These are phyloP conservation scores for Scaptomyza flava DNA, from an alignment of 2,888 invertebrate genomes.

Conservation along the genomic window DNA sequence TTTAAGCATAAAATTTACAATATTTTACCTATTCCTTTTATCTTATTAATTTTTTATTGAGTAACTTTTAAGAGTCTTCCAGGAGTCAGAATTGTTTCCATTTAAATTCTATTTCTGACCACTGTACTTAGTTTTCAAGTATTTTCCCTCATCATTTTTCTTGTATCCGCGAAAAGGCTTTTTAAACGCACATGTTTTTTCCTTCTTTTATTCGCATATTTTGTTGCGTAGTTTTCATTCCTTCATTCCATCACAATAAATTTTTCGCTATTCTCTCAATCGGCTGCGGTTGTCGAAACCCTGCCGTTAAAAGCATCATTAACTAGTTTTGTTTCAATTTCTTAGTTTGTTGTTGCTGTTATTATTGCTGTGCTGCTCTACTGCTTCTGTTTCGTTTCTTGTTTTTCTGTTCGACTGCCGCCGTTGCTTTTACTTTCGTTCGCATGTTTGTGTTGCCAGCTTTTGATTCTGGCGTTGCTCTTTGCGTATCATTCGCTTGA, in stretches of 20 bases:
- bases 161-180: neutral
- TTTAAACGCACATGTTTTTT: slow-evolving; percentile 27
- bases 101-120: neutral
- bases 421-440: slow-evolving; percentile 76
- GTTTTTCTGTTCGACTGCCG: slow-evolving; percentile 14
- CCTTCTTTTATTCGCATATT: slow-evolving; percentile 10
- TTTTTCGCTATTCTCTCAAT: slow-evolving; percentile 8
- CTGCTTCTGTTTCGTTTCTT: neutral
- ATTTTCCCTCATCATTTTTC: neutral
- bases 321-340: slow-evolving; percentile 59
- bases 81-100: neutral
- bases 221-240: slow-evolving; percentile 19
- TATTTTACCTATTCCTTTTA: neutral
- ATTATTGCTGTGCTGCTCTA: neutral
- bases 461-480: slow-evolving; percentile 40
- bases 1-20: neutral
- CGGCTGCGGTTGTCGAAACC: slow-evolving; percentile 19
- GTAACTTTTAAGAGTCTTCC: neutral
- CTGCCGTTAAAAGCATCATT: slow-evolving; percentile 43
- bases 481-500: slow-evolving; percentile 40
- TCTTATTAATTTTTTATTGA: too few species aligned
- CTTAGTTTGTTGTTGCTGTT: slow-evolving; percentile 29
- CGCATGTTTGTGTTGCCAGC: slow-evolving; percentile 37
- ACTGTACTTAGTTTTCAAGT: neutral
- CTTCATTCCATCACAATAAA: slow-evolving; percentile 7